phyloP scores from a whole-genome alignment of 2,113 vertebrate genomes.

The Orycteropus afer region DNA sequence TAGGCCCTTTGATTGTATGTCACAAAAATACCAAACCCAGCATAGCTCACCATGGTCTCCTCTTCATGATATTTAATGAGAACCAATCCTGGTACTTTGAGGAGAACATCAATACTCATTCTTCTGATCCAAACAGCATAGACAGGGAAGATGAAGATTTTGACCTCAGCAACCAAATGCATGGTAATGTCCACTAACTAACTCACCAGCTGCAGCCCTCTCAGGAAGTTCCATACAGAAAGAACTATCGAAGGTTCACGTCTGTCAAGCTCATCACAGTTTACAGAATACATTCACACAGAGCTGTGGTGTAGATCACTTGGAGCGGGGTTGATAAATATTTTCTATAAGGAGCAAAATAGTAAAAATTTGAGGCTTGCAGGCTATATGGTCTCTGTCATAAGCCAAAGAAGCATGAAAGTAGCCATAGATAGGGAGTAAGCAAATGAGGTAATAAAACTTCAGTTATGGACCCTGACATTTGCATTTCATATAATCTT shows the following conservation, averaged over 20 bases:
- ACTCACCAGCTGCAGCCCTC: too few species aligned
- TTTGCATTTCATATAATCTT: not conserved
- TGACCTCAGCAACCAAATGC: slow-evolving; percentile 89
- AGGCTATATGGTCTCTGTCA: not conserved
- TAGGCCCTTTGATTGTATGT: slow-evolving; percentile 88
- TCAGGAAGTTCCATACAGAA: not conserved
- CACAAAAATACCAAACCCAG: slow-evolving; percentile 71
- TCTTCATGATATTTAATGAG: slow-evolving; percentile 90
- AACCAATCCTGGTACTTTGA: slow-evolving; percentile 90
- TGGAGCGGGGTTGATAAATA: not conserved
- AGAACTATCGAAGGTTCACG: not conserved
- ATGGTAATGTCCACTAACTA: slow-evolving; percentile 77
- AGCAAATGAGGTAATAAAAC: not conserved
- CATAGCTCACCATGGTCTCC: slow-evolving; percentile 86
- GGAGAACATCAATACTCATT: slow-evolving; percentile 87
- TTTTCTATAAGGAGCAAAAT: not conserved
- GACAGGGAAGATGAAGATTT: slow-evolving; percentile 85
- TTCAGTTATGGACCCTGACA: not conserved
- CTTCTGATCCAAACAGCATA: slow-evolving; percentile 78
- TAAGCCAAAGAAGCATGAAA: not conserved
- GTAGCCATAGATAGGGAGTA: not conserved
- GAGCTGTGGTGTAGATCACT: too few species aligned
- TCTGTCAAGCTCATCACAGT: not conserved
- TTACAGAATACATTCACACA: not conserved
- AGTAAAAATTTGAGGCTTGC: not conserved